Base-by-base conservation (phyloP, 1,140 invertebrate species). In the Helicoverpa zea region DNA sequence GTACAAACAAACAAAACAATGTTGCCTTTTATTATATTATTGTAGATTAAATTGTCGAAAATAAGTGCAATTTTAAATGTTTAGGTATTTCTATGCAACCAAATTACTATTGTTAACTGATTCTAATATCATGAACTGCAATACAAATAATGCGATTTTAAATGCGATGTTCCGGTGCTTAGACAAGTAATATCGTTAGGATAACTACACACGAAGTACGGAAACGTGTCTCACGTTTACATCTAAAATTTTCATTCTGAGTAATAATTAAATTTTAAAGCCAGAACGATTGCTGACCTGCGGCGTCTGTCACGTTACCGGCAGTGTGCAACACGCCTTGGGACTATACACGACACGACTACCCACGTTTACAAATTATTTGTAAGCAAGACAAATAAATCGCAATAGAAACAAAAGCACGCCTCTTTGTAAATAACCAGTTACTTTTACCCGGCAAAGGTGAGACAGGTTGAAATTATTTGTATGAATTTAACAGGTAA, bases 321-420 rank as follows among this genome's bases (percentile, higher is more conserved):
- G 49, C 64, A 68, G 29, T 68, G 64, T 51, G 64, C 29, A 68
- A 47, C 47, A 2, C 64, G 64, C 64, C 64, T 68, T 68, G 51
- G 29, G n/a, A 66, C n/a, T 47, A 51, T 51, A 68, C 43, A 49
- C 64, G 64, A 68, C 64, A 35, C 63, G 63, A 66, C 63, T 49
- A 51, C 64, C 64, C 64, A 68, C 64, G 64, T 47, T 9, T 16
- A 47, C 30, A 14, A 68, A 68, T 49, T 4, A 16, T 12, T 29
- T 79, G 23, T 23, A 23, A 2, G 23, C 23, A 79, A 13, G 47
- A 16, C 54, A 72, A 79, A 79, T 63, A 79, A 81, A 81, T 81
- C 68, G 73, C 61, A 43, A 76, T 76, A 70, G 61, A 79, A 68
- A 79, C 76, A 79, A 82, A 82, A 56, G 72, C 30, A 14, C 52